phyloP scores from a whole-genome alignment of 2,113 vertebrate genomes.

The Tachycineta bicolor region DNA sequence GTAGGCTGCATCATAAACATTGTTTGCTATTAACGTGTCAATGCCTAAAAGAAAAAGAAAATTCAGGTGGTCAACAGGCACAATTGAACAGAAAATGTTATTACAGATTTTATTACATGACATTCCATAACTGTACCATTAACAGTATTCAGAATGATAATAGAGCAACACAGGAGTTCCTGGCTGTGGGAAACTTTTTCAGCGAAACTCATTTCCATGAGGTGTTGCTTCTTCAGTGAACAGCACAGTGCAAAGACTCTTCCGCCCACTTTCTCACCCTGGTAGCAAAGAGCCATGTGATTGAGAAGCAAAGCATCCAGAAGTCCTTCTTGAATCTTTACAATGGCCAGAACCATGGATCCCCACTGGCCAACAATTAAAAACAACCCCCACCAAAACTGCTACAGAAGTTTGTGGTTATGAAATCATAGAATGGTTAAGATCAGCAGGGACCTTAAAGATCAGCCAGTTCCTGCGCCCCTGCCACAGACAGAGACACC shows the following conservation, averaged over 20 bases:
- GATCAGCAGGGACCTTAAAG: not conserved
- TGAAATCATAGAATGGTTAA: not conserved
- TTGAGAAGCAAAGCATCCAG: not conserved
- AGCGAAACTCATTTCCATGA: not conserved
- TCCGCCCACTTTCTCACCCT: not conserved
- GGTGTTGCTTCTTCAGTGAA: not conserved
- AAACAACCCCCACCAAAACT: not conserved
- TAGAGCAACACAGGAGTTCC: not conserved
- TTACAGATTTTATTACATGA: not conserved
- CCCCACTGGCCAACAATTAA: not conserved
- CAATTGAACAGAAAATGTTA: not conserved
- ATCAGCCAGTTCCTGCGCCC: not conserved
- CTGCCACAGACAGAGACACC: not conserved
- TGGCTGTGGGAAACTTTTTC: not conserved
- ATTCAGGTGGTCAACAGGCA: not conserved
- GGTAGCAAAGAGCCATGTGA: not conserved
- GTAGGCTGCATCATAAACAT: conserved; percentile 91
- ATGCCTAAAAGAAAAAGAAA: conserved; percentile 80
- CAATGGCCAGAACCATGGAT: not conserved
- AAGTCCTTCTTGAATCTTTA: not conserved
- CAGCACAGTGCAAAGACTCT: not conserved
- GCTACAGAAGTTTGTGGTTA: not conserved
- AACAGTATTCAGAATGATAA: not conserved
- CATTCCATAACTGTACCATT: not conserved
- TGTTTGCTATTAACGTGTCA: conserved; percentile 88